A percentile compares a stretch with the other conserved stretches of the same genome.
These are phyloP conservation scores for Paedocypris sp. DNA, from an alignment of 2,113 vertebrate species.

Conservation along the genomic window DNA sequence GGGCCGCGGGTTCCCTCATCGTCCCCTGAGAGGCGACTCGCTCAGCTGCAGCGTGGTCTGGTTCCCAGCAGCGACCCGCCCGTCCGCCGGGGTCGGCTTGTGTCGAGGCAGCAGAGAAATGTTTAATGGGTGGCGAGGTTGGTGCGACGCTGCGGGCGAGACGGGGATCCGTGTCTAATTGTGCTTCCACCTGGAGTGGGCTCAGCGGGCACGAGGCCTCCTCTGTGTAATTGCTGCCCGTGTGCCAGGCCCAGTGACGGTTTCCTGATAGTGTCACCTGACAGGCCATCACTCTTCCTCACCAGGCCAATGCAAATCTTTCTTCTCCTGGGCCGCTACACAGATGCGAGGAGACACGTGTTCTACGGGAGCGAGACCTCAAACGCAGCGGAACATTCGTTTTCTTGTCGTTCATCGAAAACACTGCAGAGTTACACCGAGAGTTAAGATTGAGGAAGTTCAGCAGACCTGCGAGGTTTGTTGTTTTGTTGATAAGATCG, in stretches of 20 bases:
- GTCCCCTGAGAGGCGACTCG: neutral
- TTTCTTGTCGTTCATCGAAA: too few species aligned
- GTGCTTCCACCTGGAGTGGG: slow-evolving; percentile 38
- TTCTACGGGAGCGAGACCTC: too few species aligned
- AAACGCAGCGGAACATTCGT: too few species aligned
- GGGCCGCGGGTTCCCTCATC: slow-evolving; percentile 40
- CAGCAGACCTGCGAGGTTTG: too few species aligned
- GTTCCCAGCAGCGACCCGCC: neutral
- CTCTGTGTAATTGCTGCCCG: slow-evolving; percentile 28
- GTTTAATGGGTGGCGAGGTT: slow-evolving; percentile 8
- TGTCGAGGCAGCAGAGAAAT: neutral
- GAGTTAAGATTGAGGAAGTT: too few species aligned
- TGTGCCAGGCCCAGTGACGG: slow-evolving; percentile 23
- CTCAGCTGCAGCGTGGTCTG: too few species aligned
- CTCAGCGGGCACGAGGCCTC: slow-evolving; percentile 6
- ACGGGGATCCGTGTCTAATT: slow-evolving; percentile 30
- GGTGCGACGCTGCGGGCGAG: slow-evolving; percentile 12
- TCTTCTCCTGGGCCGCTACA: neutral
- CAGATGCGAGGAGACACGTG: too few species aligned
- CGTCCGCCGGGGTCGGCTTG: neutral
- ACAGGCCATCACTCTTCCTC: slow-evolving; percentile 42
- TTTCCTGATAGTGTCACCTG: slow-evolving; percentile 39
- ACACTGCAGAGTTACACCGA: too few species aligned
- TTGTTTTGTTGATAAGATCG: too few species aligned
- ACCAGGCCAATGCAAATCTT: slow-evolving; percentile 24